Conservation (phyloP, 2,888 invertebrate species). For the Agrypnus murinus region DNA sequence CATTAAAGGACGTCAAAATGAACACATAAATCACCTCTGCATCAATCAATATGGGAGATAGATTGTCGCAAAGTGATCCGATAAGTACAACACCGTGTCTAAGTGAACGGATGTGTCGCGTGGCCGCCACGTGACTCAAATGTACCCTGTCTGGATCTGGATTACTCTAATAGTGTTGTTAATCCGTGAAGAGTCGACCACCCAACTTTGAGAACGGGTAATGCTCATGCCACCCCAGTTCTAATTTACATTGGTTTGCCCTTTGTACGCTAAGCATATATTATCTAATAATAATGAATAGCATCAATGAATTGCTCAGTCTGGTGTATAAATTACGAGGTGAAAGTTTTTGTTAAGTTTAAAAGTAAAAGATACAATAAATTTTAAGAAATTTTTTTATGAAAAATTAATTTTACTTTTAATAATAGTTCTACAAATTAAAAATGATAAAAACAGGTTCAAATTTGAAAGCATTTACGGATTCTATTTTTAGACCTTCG, state of each 20-base stretch:
- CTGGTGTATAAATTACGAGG: too few relatives aligned
- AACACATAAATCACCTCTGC: conserved; percentile 45
- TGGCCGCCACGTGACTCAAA: conserved; percentile 62
- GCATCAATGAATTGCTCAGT: too few relatives aligned
- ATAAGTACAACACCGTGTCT: conserved; percentile 57
- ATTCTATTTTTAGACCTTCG: too few relatives aligned
- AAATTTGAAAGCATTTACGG: too few relatives aligned
- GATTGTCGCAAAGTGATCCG: conserved; percentile 50
- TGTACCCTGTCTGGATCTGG: conserved; percentile 59
- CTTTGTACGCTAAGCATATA: too few relatives aligned
- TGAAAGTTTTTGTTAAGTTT: too few relatives aligned
- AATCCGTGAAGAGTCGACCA: conserved; percentile 63
- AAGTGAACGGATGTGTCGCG: conserved; percentile 49
- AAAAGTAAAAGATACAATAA: too few relatives aligned
- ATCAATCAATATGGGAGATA: conserved; percentile 48
- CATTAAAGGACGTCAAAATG: not conserved
- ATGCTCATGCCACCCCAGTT: conserved; percentile 5
- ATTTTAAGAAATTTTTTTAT: too few relatives aligned
- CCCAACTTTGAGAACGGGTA: conserved; percentile 49
- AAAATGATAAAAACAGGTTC: too few relatives aligned
- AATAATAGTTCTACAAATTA: too few relatives aligned
- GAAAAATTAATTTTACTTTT: too few relatives aligned
- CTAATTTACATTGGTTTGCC: conserved; percentile 13
- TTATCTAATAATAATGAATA: too few relatives aligned
- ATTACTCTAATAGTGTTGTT: conserved; percentile 71